These are phyloP conservation scores for Ceriagrion tenellum DNA, from an alignment of 2,888 invertebrate genomes.

Conservation along the genomic window DNA sequence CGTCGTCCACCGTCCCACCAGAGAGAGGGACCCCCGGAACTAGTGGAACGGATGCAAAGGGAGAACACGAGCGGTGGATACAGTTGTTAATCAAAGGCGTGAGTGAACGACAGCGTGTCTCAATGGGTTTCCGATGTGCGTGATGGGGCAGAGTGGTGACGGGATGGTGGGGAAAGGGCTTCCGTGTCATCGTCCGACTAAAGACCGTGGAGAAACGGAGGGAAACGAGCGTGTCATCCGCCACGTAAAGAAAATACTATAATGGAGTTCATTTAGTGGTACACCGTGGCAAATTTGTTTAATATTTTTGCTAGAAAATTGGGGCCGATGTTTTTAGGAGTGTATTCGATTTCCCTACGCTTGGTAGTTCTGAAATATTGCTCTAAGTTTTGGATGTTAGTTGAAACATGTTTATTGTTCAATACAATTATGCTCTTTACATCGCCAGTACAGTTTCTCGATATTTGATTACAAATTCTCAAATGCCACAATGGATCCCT, in stretches of 20 bases:
- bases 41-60: conserved; percentile 1
- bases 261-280: no score
- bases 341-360: no score
- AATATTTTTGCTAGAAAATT: no score
- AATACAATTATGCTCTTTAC: no score
- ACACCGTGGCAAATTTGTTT: no score
- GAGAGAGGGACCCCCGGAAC: background rate
- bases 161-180: background rate
- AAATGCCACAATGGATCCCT: no score
- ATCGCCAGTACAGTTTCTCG: no score
- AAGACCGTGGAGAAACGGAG: background rate
- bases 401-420: no score
- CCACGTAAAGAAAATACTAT: background rate
- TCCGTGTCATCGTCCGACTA: background rate
- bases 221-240: background rate
- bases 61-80: background rate
- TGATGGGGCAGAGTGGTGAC: background rate
- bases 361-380: no score
- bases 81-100: conserved; percentile 8
- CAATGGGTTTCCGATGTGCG: background rate
- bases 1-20: background rate
- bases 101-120: background rate
- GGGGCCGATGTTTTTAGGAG: no score
- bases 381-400: no score
- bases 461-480: no score